These are phyloP conservation scores for Belonocnema kinseyi DNA, from an alignment of 1,140 invertebrate species.

Conservation along the genomic window DNA sequence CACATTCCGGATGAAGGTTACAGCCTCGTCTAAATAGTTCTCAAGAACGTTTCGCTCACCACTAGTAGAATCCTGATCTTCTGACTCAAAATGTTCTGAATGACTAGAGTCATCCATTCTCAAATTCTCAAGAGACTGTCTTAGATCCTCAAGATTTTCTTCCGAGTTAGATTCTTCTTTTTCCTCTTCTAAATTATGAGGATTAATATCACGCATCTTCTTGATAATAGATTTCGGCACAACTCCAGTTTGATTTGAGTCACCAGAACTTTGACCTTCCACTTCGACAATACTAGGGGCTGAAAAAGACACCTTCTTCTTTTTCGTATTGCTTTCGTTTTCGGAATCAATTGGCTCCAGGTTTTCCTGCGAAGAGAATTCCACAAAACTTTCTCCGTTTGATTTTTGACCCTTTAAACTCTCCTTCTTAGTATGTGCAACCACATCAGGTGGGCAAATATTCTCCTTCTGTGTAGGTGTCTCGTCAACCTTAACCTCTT, in stretches of 20 bases:
- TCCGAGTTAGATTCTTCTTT: background rate
- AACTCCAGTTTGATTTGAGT: background rate
- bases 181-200: background rate
- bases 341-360: background rate
- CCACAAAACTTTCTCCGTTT: conserved; percentile 35
- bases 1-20: conserved; percentile 61
- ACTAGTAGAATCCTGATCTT: background rate
- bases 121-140: background rate
- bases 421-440: conserved; percentile 61
- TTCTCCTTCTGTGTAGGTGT: conserved; percentile 40
- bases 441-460: conserved; percentile 60
- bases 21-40: conserved; percentile 60
- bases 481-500: background rate
- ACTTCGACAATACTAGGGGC: background rate
- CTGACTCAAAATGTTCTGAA: background rate
- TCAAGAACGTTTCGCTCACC: conserved; percentile 50
- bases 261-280: background rate
- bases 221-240: conserved; percentile 55
- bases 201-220: conserved; percentile 20
- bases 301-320: conserved; percentile 58
- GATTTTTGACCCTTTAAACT: background rate
- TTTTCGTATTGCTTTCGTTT: conserved; percentile 16
- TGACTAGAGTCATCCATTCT: background rate
- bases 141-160: background rate
- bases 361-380: background rate